Evolutionary conservation across 2,113 vertebrate species (phyloP).

Genomic region (Lepidothrix coronata): DNA sequence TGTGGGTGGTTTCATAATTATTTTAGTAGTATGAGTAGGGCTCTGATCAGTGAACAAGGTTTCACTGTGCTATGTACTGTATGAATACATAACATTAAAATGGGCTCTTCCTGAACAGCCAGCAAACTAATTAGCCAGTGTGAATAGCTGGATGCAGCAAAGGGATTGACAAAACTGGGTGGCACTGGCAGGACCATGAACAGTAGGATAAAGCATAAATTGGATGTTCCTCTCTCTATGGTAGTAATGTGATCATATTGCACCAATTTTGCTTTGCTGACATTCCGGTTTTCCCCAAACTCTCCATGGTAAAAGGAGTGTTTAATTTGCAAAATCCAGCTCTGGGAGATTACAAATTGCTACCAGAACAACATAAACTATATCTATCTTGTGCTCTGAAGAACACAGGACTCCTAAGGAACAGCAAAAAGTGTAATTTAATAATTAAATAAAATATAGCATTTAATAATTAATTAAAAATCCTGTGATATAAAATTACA

Average conservation of each 20-base stretch:
- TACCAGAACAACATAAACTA: neutral
- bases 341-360: neutral
- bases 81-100: neutral
- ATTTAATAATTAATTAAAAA: neutral
- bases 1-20: conserved; percentile 12
- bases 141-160: neutral
- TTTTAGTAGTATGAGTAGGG: neutral
- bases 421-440: neutral
- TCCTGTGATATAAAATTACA: neutral
- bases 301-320: neutral
- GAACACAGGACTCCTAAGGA: neutral
- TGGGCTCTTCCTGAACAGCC: neutral
- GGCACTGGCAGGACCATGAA: neutral
- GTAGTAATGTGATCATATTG: neutral
- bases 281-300: neutral
- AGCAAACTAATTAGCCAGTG: neutral
- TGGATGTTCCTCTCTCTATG: neutral
- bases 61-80: neutral
- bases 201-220: neutral
- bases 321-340: neutral
- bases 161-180: neutral
- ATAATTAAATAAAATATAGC: neutral
- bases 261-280: neutral
- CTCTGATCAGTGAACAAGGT: neutral
- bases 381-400: neutral